These are phyloP conservation scores for Linepithema humile DNA, from an alignment of 1,140 invertebrate species.

Conservation along the genomic window DNA sequence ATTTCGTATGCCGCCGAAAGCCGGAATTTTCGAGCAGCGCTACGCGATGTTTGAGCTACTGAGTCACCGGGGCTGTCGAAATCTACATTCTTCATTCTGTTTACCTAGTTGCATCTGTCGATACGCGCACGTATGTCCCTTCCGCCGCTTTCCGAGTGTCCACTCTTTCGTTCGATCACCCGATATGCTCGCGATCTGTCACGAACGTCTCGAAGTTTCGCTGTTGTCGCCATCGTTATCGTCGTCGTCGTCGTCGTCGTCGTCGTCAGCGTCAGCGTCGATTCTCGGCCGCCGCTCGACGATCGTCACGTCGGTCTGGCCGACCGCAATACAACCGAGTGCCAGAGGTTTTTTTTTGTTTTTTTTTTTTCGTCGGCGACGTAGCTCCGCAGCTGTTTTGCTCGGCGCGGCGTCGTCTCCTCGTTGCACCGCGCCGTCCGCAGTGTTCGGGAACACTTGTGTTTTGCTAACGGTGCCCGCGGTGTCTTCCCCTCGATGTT, in stretches of 20 bases:
- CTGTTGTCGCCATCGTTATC: background rate
- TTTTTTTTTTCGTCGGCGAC: conserved; percentile 4
- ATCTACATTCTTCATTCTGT: background rate
- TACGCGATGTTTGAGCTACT: background rate
- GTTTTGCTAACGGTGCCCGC: background rate
- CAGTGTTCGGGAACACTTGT: background rate
- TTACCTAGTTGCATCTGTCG: background rate
- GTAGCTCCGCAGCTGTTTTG: conserved; percentile 21
- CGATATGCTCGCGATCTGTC: background rate
- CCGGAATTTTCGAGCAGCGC: background rate
- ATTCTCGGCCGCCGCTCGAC: background rate
- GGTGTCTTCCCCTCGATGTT: background rate
- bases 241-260: background rate
- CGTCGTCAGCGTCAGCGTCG: background rate
- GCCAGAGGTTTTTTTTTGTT: background rate
- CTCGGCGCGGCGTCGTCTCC: background rate
- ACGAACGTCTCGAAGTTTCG: too few species aligned
- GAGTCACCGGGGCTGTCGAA: background rate
- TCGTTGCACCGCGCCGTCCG: background rate
- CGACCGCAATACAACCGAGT: background rate
- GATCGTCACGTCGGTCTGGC: background rate
- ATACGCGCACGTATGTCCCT: background rate
- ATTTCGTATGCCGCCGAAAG: conserved; percentile 65
- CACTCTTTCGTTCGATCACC: background rate
- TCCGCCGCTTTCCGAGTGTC: background rate